Evolutionary conservation across 2,113 vertebrate species (phyloP).

Genomic region (Taurulus bubalis): DNA sequence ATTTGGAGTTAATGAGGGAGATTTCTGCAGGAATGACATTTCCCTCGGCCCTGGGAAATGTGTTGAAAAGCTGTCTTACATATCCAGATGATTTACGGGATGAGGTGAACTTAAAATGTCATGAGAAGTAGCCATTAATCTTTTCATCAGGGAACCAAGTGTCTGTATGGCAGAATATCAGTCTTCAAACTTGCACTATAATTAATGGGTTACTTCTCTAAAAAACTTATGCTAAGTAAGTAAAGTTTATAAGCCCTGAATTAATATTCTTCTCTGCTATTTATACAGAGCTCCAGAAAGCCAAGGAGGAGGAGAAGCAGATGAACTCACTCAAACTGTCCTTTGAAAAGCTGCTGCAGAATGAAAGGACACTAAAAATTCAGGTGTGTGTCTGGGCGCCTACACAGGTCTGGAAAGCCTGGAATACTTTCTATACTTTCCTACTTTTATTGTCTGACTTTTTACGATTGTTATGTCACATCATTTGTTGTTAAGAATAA

Average conservation of each 20-base stretch:
- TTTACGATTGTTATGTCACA: slow-evolving; percentile 16
- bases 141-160: neutral
- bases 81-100: neutral
- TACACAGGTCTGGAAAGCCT: slow-evolving; percentile 47
- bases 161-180: neutral
- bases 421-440: slow-evolving; percentile 22
- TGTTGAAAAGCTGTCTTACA: slow-evolving; percentile 27
- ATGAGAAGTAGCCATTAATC: neutral
- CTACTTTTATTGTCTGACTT: neutral
- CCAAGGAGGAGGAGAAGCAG: slow-evolving; percentile 87
- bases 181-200: neutral
- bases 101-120: slow-evolving; percentile 3
- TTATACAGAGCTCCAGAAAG: slow-evolving; percentile 85
- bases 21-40: slow-evolving; percentile 23
- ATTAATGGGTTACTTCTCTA: slow-evolving; percentile 15
- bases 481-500: slow-evolving; percentile 42
- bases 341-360: slow-evolving; percentile 92
- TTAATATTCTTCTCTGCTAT: slow-evolving; percentile 36
- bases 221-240: neutral
- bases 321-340: slow-evolving; percentile 84
- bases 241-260: slow-evolving; percentile 2
- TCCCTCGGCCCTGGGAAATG: slow-evolving; percentile 12
- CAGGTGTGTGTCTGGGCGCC: slow-evolving; percentile 84
- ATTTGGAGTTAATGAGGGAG: slow-evolving; percentile 14
- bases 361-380: slow-evolving; percentile 95